Base-by-base conservation (phyloP, 2,113 vertebrate species). In the Bufo bufo region DNA sequence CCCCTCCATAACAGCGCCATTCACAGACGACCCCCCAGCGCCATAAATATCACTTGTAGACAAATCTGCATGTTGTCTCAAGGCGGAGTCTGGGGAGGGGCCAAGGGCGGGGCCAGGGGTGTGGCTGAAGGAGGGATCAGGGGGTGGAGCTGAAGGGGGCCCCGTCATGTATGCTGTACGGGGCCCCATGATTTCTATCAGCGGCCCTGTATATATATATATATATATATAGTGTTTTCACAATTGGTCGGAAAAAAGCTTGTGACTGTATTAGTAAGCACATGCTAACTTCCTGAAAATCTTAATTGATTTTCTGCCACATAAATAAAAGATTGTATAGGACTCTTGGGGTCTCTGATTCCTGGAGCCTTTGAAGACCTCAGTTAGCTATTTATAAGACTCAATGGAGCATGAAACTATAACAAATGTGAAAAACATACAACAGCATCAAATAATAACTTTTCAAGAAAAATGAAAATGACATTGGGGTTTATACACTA, bases 341-440 rank as follows among this genome's bases (percentile, higher is more conserved):
- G 85, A 86, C 85, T 86, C 85, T 78, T 20, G 58, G 72, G 85
- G 58, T 86, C 75, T 77, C 23, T 77, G 84, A 85, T 85, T 61
- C 54, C 71, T 79, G 43, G 47, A 79, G 61, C 75, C 75, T 86
- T 86, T 86, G 85, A 86, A 66, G 85, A 86, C 85, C 85, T 75
- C 75, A 86, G 72, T 86, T 86, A 86, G 59, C 85, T 86, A 86
- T 86, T 86, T 79, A 86, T 66, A 86, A 86, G 78, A 86, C 66
- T 86, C 85, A 66, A 79, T 86, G n/a, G 20, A 43, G n/a, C 75
- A 66, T 43, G 69, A 45, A 65, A 78, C 59, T 54, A 65, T 79
- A 49, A 66, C 59, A 78, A 54, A 79, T 79, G 74, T 63, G 58
- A 77, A 66, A 86, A 86, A 23, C 74, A 86, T 86, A 50, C 49